A percentile compares a stretch with the other conserved stretches of the same genome.
These are phyloP conservation scores for Drosophila gunungcola DNA, from an alignment of 1,140 invertebrate species.

Conservation along the genomic window DNA sequence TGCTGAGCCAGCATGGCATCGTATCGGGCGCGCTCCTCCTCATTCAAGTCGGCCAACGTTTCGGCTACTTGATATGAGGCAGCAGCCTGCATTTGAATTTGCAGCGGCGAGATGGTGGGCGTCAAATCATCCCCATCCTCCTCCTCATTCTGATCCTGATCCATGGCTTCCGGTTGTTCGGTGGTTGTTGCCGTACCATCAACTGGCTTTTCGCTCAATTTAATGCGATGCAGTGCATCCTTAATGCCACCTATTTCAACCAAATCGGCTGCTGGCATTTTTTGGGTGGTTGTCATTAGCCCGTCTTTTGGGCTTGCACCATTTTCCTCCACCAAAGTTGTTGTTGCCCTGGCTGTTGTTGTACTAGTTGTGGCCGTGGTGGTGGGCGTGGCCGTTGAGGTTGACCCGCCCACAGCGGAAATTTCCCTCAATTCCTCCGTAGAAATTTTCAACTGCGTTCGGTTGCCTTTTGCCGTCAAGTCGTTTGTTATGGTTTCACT, in stretches of 20 bases:
- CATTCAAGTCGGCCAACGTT: conserved; percentile 69
- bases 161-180: conserved; percentile 13
- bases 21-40: conserved; percentile 60
- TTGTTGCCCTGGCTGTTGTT: conserved; percentile 55
- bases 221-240: conserved; percentile 63
- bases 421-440: conserved; percentile 12
- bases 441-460: conserved; percentile 30
- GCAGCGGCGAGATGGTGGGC: conserved; percentile 30
- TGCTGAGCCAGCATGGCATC: conserved; percentile 66
- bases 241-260: conserved; percentile 49
- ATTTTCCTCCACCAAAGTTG: conserved; percentile 10
- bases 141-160: conserved; percentile 12
- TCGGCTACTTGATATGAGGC: conserved; percentile 74
- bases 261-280: conserved; percentile 24
- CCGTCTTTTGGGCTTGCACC: conserved; percentile 15
- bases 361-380: conserved; percentile 71
- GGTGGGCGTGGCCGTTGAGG: conserved; percentile 75
- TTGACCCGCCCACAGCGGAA: conserved; percentile 42
- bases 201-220: conserved; percentile 40
- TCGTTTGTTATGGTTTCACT: conserved; percentile 60
- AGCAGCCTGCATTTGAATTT: conserved; percentile 74
- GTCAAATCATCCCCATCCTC: conserved; percentile 5
- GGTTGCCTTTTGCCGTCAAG: conserved; percentile 46
- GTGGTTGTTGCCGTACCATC: conserved; percentile 4
- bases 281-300: conserved; percentile 56